Conservation (phyloP, 2,113 vertebrate genomes). For the Jacana jacana region DNA sequence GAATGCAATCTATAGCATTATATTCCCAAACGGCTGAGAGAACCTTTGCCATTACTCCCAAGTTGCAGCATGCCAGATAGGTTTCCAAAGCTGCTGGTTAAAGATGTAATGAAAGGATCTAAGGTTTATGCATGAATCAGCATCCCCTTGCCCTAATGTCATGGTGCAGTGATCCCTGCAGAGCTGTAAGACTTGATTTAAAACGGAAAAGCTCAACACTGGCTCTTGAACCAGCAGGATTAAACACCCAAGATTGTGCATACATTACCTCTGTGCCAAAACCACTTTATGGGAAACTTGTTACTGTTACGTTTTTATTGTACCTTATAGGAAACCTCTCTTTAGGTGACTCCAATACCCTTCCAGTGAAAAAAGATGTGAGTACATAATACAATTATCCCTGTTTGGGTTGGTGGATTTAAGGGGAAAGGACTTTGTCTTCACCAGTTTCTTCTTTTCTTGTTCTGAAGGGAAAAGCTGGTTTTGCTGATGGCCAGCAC, state of each 20-base stretch:
- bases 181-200: conserved; percentile 61
- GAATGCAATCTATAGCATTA: background rate
- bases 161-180: conserved; percentile 62
- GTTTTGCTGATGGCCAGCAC: background rate
- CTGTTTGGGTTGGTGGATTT: background rate
- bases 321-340: background rate
- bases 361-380: background rate
- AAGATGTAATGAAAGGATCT: conserved; percentile 22
- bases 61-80: background rate
- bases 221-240: conserved; percentile 29
- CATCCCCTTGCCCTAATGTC: conserved; percentile 59
- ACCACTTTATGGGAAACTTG: background rate
- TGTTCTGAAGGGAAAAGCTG: background rate
- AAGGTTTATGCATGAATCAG: conserved; percentile 72
- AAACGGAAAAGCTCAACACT: conserved; percentile 32
- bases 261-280: background rate
- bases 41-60: background rate
- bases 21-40: background rate
- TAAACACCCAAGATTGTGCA: background rate
- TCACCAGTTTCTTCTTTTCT: background rate
- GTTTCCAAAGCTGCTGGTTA: conserved; percentile 17
- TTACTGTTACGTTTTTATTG: background rate
- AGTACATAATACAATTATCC: background rate
- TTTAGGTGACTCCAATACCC: background rate
- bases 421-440: background rate